Evolutionary conservation across 1,140 invertebrate genomes (phyloP), one percentile per base, ranked within the genome.

Genomic region (Polyergus mexicanus): DNA sequence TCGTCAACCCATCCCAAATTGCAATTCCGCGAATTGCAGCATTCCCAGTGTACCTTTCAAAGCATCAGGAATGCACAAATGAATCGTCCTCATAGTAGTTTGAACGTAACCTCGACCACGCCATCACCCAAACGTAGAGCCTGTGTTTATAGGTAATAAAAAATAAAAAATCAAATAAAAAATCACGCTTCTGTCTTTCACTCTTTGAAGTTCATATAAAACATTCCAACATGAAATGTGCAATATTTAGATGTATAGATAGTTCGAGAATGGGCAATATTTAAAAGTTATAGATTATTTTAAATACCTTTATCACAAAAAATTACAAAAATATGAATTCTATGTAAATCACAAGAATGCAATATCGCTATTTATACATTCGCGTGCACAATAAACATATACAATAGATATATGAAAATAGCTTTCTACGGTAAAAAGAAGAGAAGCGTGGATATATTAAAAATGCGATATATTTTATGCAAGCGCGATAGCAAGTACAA

Each of bases 21-120:
- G 69, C 81, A 84, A 84, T 84, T 84, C 72, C 81, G 41, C 41
- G 72, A 84, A 84, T 84, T 77, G 81, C 72, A 84, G 47, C 81
- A 77, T 76, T 77, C 72, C 81, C 41, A 41, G 3, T 74, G 72
- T 84, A 62, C 72, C 81, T 84, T 84, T 76, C 81, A 81, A 81
- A 81, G 78, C 54, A 72, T 81, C 66, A 60, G 78, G 78, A 81
- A 81, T 81, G 78, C 38, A 25, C 78, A 81, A 81, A 81, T 81
- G 78, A 81, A 81, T 72, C 62, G 54, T 38, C 54, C 38, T 72
- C 78, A 81, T 81, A 72, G 54, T 60, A 72, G 51, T 51, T 58
- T 35, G 54, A 44, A 80, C n/a, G 65, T 80, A 56, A 41, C 44
- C 66, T 56, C 22, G 19, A 5, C 28, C 62, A 3, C 19, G 13